Conservation (phyloP, 2,888 invertebrate species). For the Zelleria hepariella region DNA sequence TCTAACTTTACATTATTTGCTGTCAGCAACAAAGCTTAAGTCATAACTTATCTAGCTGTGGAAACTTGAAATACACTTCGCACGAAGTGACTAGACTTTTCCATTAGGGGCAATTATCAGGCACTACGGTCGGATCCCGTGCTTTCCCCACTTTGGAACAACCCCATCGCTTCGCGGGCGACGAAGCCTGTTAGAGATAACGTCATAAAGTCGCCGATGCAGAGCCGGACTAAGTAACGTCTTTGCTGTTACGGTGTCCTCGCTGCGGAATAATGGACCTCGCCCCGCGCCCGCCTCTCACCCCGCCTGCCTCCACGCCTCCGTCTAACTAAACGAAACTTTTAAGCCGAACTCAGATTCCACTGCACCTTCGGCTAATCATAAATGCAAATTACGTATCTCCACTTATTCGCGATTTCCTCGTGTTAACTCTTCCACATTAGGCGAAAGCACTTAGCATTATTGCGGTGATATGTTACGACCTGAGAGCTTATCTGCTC, state of each 20-base stretch:
- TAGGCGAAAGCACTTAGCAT: neutral
- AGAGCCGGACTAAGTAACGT: conserved; percentile 58
- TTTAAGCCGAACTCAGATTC: neutral
- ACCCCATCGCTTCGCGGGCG: conserved; percentile 38
- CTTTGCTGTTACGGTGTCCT: conserved; percentile 54
- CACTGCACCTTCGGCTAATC: neutral
- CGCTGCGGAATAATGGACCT: conserved; percentile 62
- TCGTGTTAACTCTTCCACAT: neutral
- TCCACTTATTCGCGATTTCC: neutral
- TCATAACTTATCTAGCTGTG: conserved; percentile 51
- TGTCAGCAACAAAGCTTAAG: neutral
- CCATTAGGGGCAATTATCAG: conserved; percentile 70
- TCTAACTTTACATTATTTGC: neutral
- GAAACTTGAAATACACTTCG: conserved; percentile 68
- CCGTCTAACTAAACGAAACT: conserved; percentile 7
- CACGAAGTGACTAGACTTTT: conserved; percentile 67
- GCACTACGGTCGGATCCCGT: conserved; percentile 52
- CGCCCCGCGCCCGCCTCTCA: conserved; percentile 24
- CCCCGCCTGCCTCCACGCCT: conserved; percentile 15
- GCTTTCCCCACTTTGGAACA: conserved; percentile 39
- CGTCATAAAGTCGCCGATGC: conserved; percentile 68
- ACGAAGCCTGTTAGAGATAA: conserved; percentile 69
- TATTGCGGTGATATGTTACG: neutral
- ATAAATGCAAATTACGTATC: neutral
- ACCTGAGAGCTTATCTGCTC: neutral